Conservation (phyloP, 2,888 invertebrate genomes). For the Drosophila borealis region DNA sequence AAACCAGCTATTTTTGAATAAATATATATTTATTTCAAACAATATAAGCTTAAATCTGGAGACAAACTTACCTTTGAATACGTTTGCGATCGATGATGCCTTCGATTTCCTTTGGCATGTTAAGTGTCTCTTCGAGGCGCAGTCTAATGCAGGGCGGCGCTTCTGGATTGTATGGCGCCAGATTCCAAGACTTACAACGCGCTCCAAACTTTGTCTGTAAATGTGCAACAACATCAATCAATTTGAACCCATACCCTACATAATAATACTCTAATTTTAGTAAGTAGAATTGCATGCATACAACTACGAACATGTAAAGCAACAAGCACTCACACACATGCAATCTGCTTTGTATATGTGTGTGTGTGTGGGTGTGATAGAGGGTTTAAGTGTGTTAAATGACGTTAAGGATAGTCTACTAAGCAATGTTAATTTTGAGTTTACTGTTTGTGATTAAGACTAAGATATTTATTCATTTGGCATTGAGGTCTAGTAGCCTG, state of each 20-base stretch:
- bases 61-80: conserved; percentile 75
- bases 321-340: conserved; percentile 56
- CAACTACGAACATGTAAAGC: conserved; percentile 65
- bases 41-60: neutral
- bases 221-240: conserved; percentile 23
- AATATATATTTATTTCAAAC: neutral
- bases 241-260: conserved; percentile 1
- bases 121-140: conserved; percentile 87
- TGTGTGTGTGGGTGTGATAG: conserved; percentile 2
- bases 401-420: conserved; percentile 10
- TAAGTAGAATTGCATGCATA: conserved; percentile 17
- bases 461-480: conserved; percentile 17
- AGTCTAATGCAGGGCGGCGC: conserved; percentile 87
- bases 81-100: conserved; percentile 81
- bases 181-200: conserved; percentile 92
- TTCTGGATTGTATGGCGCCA: conserved; percentile 87
- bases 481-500: conserved; percentile 25
- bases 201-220: conserved; percentile 92
- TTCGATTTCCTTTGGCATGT: conserved; percentile 81
- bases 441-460: conserved; percentile 24
- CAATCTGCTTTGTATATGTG: conserved; percentile 24
- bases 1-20: conserved; percentile 78
- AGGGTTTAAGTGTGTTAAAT: conserved; percentile 7
- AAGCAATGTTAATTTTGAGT: conserved; percentile 18
- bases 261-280: conserved; percentile 10